These are phyloP conservation scores for Opisthocomus hoazin DNA, from an alignment of 2,113 vertebrate species.

Conservation along the genomic window DNA sequence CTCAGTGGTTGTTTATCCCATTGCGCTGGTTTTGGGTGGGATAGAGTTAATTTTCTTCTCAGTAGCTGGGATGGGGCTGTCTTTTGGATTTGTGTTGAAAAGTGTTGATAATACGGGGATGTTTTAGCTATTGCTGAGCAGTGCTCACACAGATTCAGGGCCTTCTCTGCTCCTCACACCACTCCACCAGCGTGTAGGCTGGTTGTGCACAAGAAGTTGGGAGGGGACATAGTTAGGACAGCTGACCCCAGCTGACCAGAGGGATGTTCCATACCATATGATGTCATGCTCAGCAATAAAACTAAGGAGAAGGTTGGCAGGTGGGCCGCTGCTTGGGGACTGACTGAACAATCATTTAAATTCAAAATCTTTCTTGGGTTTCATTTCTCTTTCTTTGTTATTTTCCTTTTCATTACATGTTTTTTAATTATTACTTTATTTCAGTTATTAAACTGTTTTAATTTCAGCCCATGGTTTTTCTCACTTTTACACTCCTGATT, in stretches of 20 bases:
- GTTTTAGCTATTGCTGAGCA: not conserved
- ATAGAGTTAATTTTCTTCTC: not conserved
- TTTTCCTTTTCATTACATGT: not conserved
- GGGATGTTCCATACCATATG: not conserved
- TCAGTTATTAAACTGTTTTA: not conserved
- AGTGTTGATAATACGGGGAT: not conserved
- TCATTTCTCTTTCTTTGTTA: not conserved
- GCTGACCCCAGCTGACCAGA: not conserved
- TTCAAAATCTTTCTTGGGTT: not conserved
- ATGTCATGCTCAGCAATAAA: not conserved
- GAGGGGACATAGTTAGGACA: not conserved
- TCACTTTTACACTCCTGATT: not conserved
- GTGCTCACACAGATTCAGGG: not conserved
- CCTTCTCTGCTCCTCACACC: not conserved
- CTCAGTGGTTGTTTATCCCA: not conserved
- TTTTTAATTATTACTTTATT: not conserved
- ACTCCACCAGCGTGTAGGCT: rapidly evolving
- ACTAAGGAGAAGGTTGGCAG: not conserved
- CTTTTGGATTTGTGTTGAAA: not conserved
- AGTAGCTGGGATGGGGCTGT: not conserved
- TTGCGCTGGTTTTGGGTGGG: not conserved
- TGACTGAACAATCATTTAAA: too few species aligned
- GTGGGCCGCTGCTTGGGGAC: rapidly evolving
- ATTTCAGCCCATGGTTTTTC: not conserved
- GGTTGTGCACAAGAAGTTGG: not conserved